Percentiles rank a stretch among this genome's conserved stretches.
Conservation (phyloP, 2,888 invertebrate genomes). For the Archaeoteleia sp. region DNA sequence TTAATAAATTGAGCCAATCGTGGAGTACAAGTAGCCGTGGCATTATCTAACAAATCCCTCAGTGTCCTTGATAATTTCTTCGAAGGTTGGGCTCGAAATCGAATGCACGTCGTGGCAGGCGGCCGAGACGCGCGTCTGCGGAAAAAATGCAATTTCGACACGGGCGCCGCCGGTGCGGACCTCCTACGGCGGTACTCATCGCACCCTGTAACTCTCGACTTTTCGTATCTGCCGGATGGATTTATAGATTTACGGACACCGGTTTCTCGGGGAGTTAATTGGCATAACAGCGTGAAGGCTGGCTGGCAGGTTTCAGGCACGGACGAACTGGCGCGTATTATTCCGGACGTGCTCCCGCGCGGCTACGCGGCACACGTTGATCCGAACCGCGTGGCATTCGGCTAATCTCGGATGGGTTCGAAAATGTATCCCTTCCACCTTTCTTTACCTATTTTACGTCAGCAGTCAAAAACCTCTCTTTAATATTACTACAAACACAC, state of each 20-base stretch:
- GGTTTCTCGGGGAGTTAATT: slow-evolving; percentile 45
- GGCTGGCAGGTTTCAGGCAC: slow-evolving; percentile 11
- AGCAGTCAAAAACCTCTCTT: no score
- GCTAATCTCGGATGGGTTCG: no score
- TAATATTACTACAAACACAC: no score
- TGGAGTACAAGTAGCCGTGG: no score
- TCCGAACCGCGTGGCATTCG: no score
- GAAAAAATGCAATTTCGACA: slow-evolving; percentile 50
- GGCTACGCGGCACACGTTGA: neutral
- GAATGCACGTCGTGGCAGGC: no score
- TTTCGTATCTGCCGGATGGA: slow-evolving; percentile 54
- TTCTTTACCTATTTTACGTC: no score
- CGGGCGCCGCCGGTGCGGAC: slow-evolving; percentile 43
- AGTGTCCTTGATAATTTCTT: no score
- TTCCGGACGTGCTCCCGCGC: slow-evolving; percentile 4
- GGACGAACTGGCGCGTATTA: neutral
- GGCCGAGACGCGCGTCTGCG: neutral
- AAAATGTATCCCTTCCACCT: no score
- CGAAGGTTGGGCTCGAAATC: no score
- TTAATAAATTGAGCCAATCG: no score
- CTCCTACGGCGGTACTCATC: slow-evolving; percentile 64
- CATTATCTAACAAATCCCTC: no score
- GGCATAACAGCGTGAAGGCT: slow-evolving; percentile 48
- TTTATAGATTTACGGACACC: slow-evolving; percentile 56
- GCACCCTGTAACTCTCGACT: slow-evolving; percentile 52